phyloP scores from a whole-genome alignment of 2,797 vertebrate genomes.

The Cottoperca gobio region DNA sequence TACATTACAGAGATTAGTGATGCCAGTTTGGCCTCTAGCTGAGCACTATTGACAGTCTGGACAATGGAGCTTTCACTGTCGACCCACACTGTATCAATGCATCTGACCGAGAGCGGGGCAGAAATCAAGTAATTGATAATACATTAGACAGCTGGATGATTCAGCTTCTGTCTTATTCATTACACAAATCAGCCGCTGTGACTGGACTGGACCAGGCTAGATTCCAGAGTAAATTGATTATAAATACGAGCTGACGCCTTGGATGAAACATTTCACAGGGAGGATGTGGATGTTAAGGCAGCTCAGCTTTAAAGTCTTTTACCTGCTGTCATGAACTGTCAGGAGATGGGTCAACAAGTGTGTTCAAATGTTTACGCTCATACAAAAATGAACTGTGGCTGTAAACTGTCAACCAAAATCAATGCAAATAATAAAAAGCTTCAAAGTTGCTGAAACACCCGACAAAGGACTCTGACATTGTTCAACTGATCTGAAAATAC shows the following conservation, averaged over 20 bases:
- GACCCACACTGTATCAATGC: slow-evolving; percentile 30
- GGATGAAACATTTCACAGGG: slow-evolving; percentile 2
- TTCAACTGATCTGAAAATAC: background rate
- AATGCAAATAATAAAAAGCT: background rate
- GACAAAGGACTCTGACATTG: background rate
- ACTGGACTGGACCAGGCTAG: background rate
- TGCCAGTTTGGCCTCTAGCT: slow-evolving; percentile 21
- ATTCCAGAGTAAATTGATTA: slow-evolving; percentile 11
- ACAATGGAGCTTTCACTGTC: slow-evolving; percentile 56
- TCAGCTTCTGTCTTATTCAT: slow-evolving; percentile 35
- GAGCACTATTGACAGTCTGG: slow-evolving; percentile 48
- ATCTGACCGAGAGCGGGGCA: slow-evolving; percentile 32
- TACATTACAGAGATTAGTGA: slow-evolving; percentile 40
- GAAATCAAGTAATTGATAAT: slow-evolving; percentile 67
- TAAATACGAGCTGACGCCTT: background rate
- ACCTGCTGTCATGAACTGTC: background rate
- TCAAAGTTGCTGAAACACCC: background rate
- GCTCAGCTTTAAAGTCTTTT: background rate
- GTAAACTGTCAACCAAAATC: background rate
- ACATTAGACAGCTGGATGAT: slow-evolving; percentile 44
- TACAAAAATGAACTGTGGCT: no score
- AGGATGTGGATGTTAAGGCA: background rate
- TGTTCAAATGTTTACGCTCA: background rate
- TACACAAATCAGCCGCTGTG: slow-evolving; percentile 17
- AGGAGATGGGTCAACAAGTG: background rate